Base-by-base conservation (phyloP, 1,140 invertebrate genomes). In the Pseudomyrmex sp. region DNA sequence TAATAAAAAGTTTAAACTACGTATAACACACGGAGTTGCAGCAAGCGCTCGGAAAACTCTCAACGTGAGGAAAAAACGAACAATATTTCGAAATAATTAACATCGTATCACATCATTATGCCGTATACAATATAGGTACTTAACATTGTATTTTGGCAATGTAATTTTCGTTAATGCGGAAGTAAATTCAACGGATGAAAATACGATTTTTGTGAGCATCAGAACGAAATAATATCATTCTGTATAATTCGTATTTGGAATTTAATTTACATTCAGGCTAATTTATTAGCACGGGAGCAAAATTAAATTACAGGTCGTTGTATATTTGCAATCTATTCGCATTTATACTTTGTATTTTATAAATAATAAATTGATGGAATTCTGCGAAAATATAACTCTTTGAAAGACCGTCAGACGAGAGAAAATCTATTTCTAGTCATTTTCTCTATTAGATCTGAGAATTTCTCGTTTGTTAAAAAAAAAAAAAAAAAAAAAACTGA, bases 1-100 rank as follows among this genome's bases (percentile, higher is more conserved):
- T 46, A 80, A 80, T 80, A 70, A 80, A 80, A 80, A 80, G 58
- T 80, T 80, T 20, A 80, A 50, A 20, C 56, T 46, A 59, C 9
- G 15, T 48, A 44, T 5, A 44, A 61, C 76, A 23, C 35, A 35
- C 5, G 35, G 5, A 35, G 35, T 35, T 35, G 35, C 35, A 35
- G 1, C 35, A 7, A 35, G 35, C 35, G 35, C 35, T 35, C 35
- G 35, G 5, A 7, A 35, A 35, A 35, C 35, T 35, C 35, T 35
- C 35, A 35, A 10, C 23, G 13, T 20, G 20, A 35, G 59, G 54
- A 80, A 26, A 58, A 18, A 50, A 80, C 23, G 23, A 35, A 18
- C 75, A 58, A 50, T 59, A 59, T 80, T 80, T 35, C 48, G 70
- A 23, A 80, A 59, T 72, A 72, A 70, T 80, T 72, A 70, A 54